Conservation (phyloP, 1,140 invertebrate species). For the Cotesia vestalis region DNA sequence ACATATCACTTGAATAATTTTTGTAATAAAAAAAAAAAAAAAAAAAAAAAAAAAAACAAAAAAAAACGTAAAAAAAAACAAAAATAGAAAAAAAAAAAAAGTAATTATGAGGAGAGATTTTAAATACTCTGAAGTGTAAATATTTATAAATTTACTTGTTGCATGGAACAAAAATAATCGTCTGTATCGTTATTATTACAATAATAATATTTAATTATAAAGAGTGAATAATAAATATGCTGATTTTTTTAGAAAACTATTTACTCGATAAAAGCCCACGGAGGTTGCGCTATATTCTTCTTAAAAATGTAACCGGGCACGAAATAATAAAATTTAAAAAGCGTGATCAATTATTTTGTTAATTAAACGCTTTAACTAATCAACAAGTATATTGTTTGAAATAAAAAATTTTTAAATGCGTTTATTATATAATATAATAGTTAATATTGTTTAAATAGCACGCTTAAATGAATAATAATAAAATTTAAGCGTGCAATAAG, state of each 20-base stretch:
- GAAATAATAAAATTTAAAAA: not conserved
- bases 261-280: slow-evolving; percentile 28
- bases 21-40: not conserved
- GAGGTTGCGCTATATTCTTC: slow-evolving; percentile 42
- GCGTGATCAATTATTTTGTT: not conserved
- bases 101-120: not conserved
- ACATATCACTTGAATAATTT: not conserved
- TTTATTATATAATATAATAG: too few relatives aligned
- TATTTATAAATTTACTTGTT: rapidly evolving
- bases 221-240: not conserved
- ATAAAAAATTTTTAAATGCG: too few relatives aligned
- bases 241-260: slow-evolving; percentile 3
- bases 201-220: slow-evolving; percentile 5
- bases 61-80: too few relatives aligned
- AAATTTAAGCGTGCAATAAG: not conserved
- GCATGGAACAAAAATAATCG: slow-evolving; percentile 6
- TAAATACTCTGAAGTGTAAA: not conserved
- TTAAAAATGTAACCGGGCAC: slow-evolving; percentile 43
- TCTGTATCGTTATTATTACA: slow-evolving; percentile 18
- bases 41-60: not conserved
- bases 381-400: not conserved
- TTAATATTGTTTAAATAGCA: too few relatives aligned
- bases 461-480: not conserved
- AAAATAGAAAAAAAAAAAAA: not conserved
- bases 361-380: not conserved